A percentile compares a stretch with the other conserved stretches of the same genome.
These are phyloP conservation scores for Antechinus flavipes DNA, from an alignment of 2,113 vertebrate species.

Conservation along the genomic window DNA sequence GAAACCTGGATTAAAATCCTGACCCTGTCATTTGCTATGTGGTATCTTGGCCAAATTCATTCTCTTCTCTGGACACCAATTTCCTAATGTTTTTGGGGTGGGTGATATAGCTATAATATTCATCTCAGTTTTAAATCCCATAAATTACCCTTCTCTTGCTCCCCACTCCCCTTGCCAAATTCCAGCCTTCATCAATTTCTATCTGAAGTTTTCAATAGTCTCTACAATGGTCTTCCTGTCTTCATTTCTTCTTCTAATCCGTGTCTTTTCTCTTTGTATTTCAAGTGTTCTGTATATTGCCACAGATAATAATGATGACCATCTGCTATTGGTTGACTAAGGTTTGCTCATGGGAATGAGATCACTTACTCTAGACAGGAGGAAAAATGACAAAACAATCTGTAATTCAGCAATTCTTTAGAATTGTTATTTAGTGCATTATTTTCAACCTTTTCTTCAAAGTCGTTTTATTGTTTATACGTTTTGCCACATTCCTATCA, in stretches of 20 bases:
- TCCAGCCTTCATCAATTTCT: neutral
- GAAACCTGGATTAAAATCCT: neutral
- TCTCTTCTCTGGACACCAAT: neutral
- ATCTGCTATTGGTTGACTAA: too few species aligned
- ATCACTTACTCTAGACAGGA: neutral
- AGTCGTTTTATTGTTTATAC: too few species aligned
- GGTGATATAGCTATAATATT: neutral
- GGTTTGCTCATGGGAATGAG: neutral
- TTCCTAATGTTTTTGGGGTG: neutral
- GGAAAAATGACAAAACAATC: neutral
- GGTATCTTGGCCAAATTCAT: neutral
- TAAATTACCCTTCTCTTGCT: neutral
- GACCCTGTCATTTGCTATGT: neutral
- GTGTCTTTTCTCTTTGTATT: neutral
- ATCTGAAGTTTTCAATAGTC: neutral
- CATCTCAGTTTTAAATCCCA: neutral
- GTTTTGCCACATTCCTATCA: too few species aligned
- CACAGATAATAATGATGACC: neutral
- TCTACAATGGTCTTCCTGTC: neutral
- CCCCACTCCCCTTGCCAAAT: neutral
- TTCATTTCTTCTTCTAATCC: neutral
- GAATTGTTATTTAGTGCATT: neutral
- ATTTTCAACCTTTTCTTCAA: too few species aligned
- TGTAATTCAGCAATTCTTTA: neutral
- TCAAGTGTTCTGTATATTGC: neutral